Percentiles rank a stretch among this genome's conserved stretches.
These are phyloP conservation scores for Ophraella communa DNA, from an alignment of 2,888 invertebrate species.

Conservation along the genomic window DNA sequence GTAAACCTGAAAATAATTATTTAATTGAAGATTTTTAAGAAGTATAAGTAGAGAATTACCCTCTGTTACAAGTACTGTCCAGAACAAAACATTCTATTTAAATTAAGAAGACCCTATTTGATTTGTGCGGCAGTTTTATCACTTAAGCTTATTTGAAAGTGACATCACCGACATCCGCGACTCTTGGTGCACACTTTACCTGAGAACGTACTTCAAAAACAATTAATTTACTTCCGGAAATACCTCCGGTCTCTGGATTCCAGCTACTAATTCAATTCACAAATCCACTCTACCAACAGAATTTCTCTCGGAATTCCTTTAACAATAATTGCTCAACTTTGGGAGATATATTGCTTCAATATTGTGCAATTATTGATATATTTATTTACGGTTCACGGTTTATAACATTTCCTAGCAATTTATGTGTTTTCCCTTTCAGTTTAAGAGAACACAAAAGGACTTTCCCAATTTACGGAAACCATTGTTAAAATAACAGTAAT, in stretches of 20 bases:
- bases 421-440: conserved; percentile 39
- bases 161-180: neutral
- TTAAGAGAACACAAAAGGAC: conserved; percentile 33
- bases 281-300: conserved; percentile 40
- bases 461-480: conserved; percentile 35
- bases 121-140: too few species aligned
- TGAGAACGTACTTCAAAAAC: conserved; percentile 3
- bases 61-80: too few species aligned
- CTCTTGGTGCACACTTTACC: neutral
- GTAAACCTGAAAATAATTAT: too few species aligned
- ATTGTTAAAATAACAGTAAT: conserved; percentile 40
- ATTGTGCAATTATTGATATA: conserved; percentile 50
- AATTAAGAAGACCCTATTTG: too few species aligned
- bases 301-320: conserved; percentile 48
- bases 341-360: conserved; percentile 48
- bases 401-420: conserved; percentile 36
- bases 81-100: too few species aligned
- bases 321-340: conserved; percentile 43
- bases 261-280: conserved; percentile 35
- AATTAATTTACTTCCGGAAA: conserved; percentile 14
- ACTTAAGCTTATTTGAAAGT: too few species aligned
- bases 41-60: too few species aligned
- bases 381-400: conserved; percentile 46
- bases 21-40: too few species aligned
- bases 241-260: conserved; percentile 13